Percentiles rank a stretch among this genome's conserved stretches.
phyloP scores from a whole-genome alignment of 2,113 vertebrate genomes.

The Craseonycteris thonglongyai region DNA sequence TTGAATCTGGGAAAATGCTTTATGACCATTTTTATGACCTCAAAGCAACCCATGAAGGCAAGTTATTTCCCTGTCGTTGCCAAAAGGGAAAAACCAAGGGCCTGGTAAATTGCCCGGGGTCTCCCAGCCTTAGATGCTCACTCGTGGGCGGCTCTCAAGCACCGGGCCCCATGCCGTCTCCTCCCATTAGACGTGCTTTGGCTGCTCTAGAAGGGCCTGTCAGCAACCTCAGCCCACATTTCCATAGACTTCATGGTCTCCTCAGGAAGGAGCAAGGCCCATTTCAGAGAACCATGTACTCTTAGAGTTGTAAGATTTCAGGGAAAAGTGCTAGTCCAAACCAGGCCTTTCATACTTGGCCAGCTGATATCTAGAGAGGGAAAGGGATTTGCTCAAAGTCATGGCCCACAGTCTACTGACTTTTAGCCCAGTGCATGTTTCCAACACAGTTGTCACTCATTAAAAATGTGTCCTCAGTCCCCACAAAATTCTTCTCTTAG shows the following conservation, averaged over 20 bases:
- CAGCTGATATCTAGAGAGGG: conserved; percentile 23
- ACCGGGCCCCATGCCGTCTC: conserved; percentile 3
- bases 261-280: conserved; percentile 14
- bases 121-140: conserved; percentile 31
- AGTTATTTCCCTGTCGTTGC: conserved; percentile 60
- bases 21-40: conserved; percentile 73
- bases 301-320: conserved; percentile 8
- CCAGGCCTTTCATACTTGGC: conserved; percentile 1
- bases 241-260: neutral
- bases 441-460: neutral
- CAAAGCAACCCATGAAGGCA: conserved; percentile 56
- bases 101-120: conserved; percentile 65
- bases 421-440: neutral
- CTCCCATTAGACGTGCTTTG: conserved; percentile 25
- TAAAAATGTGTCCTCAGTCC: neutral
- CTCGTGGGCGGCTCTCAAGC: neutral
- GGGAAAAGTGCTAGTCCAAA: neutral
- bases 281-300: neutral
- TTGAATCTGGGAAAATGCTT: conserved; percentile 73
- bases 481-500: neutral
- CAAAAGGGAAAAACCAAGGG: conserved; percentile 59
- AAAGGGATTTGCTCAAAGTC: conserved; percentile 31
- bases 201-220: conserved; percentile 28
- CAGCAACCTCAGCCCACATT: conserved; percentile 42
- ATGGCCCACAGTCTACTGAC: neutral